phyloP scores from a whole-genome alignment of 2,113 vertebrate genomes.

The Plotosus lineatus region DNA sequence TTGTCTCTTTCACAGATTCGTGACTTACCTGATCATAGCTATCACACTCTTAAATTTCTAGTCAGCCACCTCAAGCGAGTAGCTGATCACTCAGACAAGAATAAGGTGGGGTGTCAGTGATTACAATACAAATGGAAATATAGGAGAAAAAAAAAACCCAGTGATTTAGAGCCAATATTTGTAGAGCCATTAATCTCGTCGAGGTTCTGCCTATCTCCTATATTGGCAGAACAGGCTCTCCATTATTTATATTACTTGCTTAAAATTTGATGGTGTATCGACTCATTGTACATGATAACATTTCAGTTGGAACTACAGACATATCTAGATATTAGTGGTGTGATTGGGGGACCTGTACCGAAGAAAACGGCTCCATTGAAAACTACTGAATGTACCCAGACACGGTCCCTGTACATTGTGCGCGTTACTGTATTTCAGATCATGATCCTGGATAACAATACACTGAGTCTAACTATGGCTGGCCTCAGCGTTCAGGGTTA shows the following conservation, averaged over 20 bases:
- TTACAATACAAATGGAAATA: background rate
- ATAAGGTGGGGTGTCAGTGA: slow-evolving; percentile 79
- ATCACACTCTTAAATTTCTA: slow-evolving; percentile 90
- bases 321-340: background rate
- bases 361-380: background rate
- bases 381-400: background rate
- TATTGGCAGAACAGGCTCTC: background rate
- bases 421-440: background rate
- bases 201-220: background rate
- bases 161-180: background rate
- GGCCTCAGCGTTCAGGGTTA: too few relatives aligned
- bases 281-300: background rate
- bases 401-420: background rate
- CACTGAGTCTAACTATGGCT: too few relatives aligned
- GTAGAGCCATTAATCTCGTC: background rate
- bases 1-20: slow-evolving; percentile 75
- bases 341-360: background rate
- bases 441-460: too few relatives aligned
- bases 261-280: background rate
- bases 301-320: background rate
- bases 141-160: background rate
- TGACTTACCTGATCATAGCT: slow-evolving; percentile 88
- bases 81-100: slow-evolving; percentile 89
- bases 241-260: background rate
- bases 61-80: slow-evolving; percentile 90